Conservation (phyloP, 2,113 vertebrate genomes). For the Cygnus atratus region DNA sequence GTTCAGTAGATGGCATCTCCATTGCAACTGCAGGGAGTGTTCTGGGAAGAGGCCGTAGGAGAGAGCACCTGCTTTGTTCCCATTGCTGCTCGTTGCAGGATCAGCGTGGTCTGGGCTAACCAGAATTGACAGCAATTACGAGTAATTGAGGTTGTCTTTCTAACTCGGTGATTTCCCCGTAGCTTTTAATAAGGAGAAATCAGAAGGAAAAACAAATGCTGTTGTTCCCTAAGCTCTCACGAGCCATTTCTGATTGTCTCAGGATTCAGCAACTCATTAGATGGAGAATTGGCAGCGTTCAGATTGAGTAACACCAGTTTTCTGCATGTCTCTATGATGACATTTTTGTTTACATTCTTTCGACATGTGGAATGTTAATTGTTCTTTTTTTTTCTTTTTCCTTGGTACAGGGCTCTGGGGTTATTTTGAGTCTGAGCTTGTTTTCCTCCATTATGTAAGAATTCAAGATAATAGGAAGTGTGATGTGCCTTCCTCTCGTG, state of each 20-base stretch:
- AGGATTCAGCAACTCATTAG: constrained; percentile 34
- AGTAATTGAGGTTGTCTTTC: constrained; percentile 50
- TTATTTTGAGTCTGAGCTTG: constrained; percentile 3
- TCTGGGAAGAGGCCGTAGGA: not conserved
- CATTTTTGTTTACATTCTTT: constrained; percentile 61
- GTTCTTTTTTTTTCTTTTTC: not conserved
- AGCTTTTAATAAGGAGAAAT: constrained; percentile 43
- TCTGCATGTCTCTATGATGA: constrained; percentile 44
- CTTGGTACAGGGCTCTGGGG: not conserved
- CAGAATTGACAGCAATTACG: constrained; percentile 42
- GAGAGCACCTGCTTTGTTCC: not conserved
- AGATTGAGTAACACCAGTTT: constrained; percentile 44
- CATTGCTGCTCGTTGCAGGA: not conserved
- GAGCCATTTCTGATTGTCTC: not conserved
- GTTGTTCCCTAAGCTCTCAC: constrained; percentile 2
- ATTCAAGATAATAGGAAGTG: constrained; percentile 19
- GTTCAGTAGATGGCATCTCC: not conserved
- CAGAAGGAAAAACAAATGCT: constrained; percentile 43
- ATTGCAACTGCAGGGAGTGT: not conserved
- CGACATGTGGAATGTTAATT: constrained; percentile 54
- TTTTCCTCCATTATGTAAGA: constrained; percentile 8
- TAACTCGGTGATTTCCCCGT: constrained; percentile 32
- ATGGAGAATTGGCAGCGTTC: not conserved
- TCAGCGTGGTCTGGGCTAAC: not conserved
- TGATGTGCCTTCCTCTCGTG: not conserved